Evolutionary conservation across 2,797 vertebrate species (phyloP), one percentile per base, ranked within the genome.

Genomic region (Hipposideros larvatus): DNA sequence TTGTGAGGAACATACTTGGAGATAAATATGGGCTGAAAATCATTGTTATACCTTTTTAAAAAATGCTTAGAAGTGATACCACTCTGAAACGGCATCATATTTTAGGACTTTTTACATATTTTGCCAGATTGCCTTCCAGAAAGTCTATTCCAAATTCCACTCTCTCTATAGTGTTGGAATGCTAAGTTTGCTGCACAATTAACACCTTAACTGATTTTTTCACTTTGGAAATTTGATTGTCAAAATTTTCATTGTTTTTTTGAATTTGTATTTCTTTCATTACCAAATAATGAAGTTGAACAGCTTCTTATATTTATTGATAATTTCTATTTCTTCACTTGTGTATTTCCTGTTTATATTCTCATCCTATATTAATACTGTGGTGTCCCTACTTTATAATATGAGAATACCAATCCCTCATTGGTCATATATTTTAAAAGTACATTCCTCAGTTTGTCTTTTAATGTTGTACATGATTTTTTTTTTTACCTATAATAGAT

Each of bases 231-330:
- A n/a, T 89, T 68, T 48, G 51, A 37, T 41, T 48, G n/a, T 90
- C 70, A 87, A 77, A 78, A 26, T 83, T 51, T 75, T 70, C n/a
- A 77, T 92, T 46, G n/a, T 78, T 94, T 94, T 51, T 51, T 51
- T 51, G 41, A 86, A 59, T 46, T 59, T 79, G 11, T 14, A 74
- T 77, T 65, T 87, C 59, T 68, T 21, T 65, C 10, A 51, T 41
- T 87, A 57, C 55, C 48, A 57, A 63, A 51, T 71, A 70, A 28
- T 57, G 26, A 80, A 70, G 7, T 8, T 77, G 53, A 70, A 82
- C 34, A 71, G 57, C 75, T 55, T 80, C 14, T 55, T 83, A 19
- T 4, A 70, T 48, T 71, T 70, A 41, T 15, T 21, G 24, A 41
- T 43, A 86, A 59, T 46, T 59, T 79, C 7, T 14, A 74, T 77